phyloP scores from a whole-genome alignment of 2,113 vertebrate genomes.

The Ceyx melanurus region DNA sequence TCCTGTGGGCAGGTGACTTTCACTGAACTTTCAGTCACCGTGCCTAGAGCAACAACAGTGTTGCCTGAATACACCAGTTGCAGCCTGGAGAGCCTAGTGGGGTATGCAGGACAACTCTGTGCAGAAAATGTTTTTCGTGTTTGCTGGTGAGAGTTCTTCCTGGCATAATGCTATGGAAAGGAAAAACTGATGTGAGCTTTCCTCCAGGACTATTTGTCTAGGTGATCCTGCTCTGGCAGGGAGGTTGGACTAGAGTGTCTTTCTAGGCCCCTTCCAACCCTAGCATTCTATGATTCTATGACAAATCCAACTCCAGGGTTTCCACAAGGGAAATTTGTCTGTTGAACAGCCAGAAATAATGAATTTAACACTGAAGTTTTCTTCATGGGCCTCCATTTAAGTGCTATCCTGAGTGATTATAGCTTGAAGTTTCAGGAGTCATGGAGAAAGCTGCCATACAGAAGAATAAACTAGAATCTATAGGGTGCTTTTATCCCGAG shows the following conservation, averaged over 20 bases:
- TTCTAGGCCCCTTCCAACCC: too few relatives aligned
- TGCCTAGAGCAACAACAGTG: rapidly evolving
- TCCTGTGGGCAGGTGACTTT: not conserved
- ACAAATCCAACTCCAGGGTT: not conserved
- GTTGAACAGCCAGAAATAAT: not conserved
- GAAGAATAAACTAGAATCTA: not conserved
- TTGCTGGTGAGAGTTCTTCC: not conserved
- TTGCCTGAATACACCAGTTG: not conserved
- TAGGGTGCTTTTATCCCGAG: not conserved
- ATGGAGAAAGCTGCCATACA: not conserved
- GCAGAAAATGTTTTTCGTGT: not conserved
- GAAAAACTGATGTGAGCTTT: not conserved
- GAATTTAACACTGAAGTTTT: not conserved
- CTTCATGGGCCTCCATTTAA: not conserved
- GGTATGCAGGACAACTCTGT: not conserved
- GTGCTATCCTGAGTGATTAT: not conserved
- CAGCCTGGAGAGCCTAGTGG: not conserved
- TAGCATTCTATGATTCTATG: not conserved
- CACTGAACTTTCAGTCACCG: not conserved
- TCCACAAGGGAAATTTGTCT: not conserved
- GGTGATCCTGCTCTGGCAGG: too few relatives aligned
- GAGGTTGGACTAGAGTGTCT: too few relatives aligned
- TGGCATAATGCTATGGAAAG: not conserved
- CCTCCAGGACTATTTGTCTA: not conserved
- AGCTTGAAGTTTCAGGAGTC: not conserved